Conservation (phyloP, 2,113 vertebrate genomes). For the Tetrao urogallus region DNA sequence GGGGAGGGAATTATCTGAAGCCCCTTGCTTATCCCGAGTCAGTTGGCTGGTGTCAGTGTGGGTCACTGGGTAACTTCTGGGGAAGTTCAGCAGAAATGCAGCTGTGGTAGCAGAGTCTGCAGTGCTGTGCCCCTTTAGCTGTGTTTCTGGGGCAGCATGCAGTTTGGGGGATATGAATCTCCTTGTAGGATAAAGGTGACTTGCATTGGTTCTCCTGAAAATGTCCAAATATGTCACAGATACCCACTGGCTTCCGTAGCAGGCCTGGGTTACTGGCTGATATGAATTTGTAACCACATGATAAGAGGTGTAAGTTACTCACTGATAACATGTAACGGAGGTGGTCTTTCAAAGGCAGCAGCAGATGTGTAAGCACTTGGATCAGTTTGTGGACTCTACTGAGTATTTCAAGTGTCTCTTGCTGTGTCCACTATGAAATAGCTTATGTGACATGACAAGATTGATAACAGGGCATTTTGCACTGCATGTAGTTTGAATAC, state of each 20-base stretch:
- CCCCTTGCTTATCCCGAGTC: neutral
- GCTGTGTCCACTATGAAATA: neutral
- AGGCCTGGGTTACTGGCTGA: neutral
- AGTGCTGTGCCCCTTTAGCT: neutral
- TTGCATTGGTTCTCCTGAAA: neutral
- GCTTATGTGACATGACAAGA: neutral
- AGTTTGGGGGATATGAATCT: neutral
- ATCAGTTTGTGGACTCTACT: neutral
- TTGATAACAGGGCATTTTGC: neutral
- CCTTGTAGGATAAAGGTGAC: neutral
- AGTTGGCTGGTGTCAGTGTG: neutral
- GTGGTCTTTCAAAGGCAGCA: neutral
- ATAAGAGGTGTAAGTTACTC: constrained; percentile 18
- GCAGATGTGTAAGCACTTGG: neutral
- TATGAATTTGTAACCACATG: neutral
- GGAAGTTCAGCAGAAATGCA: neutral
- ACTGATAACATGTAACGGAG: neutral
- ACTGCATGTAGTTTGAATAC: neutral
- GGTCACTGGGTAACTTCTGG: neutral
- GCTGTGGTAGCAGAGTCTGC: neutral
- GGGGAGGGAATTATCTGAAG: neutral
- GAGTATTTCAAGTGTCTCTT: neutral
- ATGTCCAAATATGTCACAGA: neutral
- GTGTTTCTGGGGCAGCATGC: neutral
- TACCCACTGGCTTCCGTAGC: neutral